phyloP scores from a whole-genome alignment of 1,140 invertebrate species.

The Psilanteris sp. region DNA sequence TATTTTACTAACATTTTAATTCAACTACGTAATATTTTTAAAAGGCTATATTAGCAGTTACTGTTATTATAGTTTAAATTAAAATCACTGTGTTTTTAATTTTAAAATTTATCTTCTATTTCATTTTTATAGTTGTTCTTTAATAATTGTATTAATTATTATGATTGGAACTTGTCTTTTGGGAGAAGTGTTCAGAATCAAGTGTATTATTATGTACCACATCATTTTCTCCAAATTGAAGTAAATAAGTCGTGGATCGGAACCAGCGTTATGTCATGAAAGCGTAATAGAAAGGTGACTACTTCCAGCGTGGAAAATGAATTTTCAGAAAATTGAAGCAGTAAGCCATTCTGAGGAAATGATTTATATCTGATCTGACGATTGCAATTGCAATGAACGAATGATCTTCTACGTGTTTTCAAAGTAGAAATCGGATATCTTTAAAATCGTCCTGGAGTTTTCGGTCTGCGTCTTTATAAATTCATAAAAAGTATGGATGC shows the following conservation, averaged over 20 bases:
- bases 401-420: conserved; percentile 49
- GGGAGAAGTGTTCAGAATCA: conserved; percentile 25
- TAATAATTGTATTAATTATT: too few relatives aligned
- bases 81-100: too few relatives aligned
- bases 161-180: too few relatives aligned
- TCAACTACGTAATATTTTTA: too few relatives aligned
- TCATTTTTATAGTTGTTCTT: too few relatives aligned
- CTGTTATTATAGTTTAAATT: too few relatives aligned
- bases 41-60: too few relatives aligned
- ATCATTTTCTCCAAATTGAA: conserved; percentile 19
- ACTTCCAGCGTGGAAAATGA: conserved; percentile 26
- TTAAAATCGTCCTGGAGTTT: conserved; percentile 40
- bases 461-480: conserved; percentile 25
- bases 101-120: too few relatives aligned
- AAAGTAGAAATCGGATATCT: conserved; percentile 18
- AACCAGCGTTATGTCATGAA: conserved; percentile 31
- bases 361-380: conserved; percentile 46
- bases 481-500: conserved; percentile 35
- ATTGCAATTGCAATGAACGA: conserved; percentile 37
- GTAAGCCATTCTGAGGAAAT: conserved; percentile 16
- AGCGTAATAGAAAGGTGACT: conserved; percentile 30
- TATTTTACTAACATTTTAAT: too few relatives aligned
- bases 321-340: conserved; percentile 52
- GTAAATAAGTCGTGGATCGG: conserved; percentile 22
- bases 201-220: conserved; percentile 38